Percentiles rank a stretch among this genome's conserved stretches.
These are phyloP conservation scores for Ctenopoma kingsleyae DNA, from an alignment of 2,797 vertebrate species.

Conservation along the genomic window DNA sequence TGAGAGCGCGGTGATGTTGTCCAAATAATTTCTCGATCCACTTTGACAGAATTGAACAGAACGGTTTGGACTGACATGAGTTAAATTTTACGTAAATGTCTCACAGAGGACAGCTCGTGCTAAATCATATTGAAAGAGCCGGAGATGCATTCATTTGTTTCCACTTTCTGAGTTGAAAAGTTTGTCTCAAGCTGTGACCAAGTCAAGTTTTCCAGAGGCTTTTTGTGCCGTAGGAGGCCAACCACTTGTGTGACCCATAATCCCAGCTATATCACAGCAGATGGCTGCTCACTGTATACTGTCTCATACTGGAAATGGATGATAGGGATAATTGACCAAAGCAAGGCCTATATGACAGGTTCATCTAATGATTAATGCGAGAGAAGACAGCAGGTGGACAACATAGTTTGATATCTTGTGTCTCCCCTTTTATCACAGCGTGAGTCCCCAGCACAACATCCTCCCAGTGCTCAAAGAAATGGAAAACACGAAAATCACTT, in stretches of 20 bases:
- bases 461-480: constrained; percentile 72
- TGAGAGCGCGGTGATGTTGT: constrained; percentile 16
- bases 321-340: constrained; percentile 70
- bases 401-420: constrained; percentile 80
- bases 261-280: constrained; percentile 49
- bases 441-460: constrained; percentile 66
- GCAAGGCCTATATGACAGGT: constrained; percentile 63
- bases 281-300: constrained; percentile 58
- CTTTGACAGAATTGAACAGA: constrained; percentile 29
- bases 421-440: constrained; percentile 84
- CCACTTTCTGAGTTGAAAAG: constrained; percentile 36
- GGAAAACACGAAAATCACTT: constrained; percentile 72
- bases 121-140: constrained; percentile 47
- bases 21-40: constrained; percentile 45
- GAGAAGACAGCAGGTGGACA: constrained; percentile 80
- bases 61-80: constrained; percentile 45
- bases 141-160: constrained; percentile 25
- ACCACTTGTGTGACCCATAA: constrained; percentile 39
- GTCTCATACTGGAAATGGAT: constrained; percentile 66
- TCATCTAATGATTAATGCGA: constrained; percentile 76
- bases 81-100: constrained; percentile 48
- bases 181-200: constrained; percentile 28
- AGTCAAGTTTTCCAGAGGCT: constrained; percentile 34
- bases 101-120: constrained; percentile 32
- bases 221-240: constrained; percentile 11